These are phyloP conservation scores for Hyperopisus bebe DNA, from an alignment of 2,113 vertebrate genomes.

Conservation along the genomic window DNA sequence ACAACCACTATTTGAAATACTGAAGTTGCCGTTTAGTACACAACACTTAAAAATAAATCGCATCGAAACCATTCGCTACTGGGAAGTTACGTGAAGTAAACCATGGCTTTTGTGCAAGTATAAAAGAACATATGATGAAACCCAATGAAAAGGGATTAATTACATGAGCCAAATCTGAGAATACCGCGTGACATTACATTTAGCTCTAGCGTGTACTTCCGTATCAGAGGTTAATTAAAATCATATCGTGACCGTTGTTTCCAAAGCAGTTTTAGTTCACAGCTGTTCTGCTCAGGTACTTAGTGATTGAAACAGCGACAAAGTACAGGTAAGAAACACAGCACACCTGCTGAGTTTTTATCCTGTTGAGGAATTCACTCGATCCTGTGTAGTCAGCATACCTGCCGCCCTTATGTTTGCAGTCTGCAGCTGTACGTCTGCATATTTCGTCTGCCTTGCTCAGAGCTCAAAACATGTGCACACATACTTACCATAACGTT, in stretches of 20 bases:
- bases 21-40: background rate
- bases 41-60: background rate
- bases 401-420: background rate
- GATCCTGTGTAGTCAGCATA: background rate
- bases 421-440: background rate
- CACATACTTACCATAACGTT: background rate
- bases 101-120: background rate
- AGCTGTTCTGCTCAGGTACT: background rate
- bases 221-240: background rate
- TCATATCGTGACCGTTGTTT: background rate
- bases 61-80: background rate
- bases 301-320: background rate
- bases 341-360: background rate
- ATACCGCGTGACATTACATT: background rate
- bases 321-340: background rate
- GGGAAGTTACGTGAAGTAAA: background rate
- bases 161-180: background rate
- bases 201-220: background rate
- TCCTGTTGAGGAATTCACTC: background rate
- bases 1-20: background rate
- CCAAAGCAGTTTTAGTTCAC: background rate
- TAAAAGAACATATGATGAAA: background rate
- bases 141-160: background rate
- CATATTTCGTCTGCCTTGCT: background rate
- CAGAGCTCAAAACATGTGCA: background rate